Evolutionary conservation across 2,888 invertebrate species (phyloP).

Genomic region (Myopa testacea): DNA sequence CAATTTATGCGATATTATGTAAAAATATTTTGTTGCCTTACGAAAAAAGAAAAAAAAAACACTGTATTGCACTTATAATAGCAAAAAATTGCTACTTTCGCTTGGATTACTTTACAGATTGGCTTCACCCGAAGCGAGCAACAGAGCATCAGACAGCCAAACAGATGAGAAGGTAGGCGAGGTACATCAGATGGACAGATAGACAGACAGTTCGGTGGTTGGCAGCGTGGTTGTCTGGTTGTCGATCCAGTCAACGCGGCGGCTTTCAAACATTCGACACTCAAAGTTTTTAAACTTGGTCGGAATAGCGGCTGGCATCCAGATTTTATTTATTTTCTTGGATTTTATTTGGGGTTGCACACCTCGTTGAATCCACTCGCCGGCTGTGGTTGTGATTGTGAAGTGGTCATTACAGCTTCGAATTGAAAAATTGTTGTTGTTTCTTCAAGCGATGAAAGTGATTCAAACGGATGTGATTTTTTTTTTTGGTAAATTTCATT

Average conservation of each 20-base stretch:
- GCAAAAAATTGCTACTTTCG: not conserved
- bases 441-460: not conserved
- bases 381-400: too few relatives aligned
- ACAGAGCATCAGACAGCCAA: not conserved
- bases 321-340: not conserved
- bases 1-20: too few relatives aligned
- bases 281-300: not conserved
- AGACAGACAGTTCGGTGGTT: not conserved
- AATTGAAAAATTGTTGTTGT: constrained; percentile 3
- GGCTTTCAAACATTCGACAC: not conserved
- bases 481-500: not conserved
- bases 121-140: not conserved
- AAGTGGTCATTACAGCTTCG: not conserved
- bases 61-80: not conserved
- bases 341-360: not conserved
- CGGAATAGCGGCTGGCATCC: not conserved
- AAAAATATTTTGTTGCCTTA: too few relatives aligned
- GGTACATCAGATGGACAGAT: not conserved
- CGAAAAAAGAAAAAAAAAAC: too few relatives aligned
- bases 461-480: not conserved
- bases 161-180: not conserved
- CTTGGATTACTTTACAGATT: not conserved
- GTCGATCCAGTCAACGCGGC: not conserved
- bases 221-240: not conserved
- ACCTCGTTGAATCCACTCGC: not conserved